Percentiles rank a stretch among this genome's conserved stretches.
phyloP scores from a whole-genome alignment of 2,113 vertebrate genomes.

The Plestiodon gilberti region DNA sequence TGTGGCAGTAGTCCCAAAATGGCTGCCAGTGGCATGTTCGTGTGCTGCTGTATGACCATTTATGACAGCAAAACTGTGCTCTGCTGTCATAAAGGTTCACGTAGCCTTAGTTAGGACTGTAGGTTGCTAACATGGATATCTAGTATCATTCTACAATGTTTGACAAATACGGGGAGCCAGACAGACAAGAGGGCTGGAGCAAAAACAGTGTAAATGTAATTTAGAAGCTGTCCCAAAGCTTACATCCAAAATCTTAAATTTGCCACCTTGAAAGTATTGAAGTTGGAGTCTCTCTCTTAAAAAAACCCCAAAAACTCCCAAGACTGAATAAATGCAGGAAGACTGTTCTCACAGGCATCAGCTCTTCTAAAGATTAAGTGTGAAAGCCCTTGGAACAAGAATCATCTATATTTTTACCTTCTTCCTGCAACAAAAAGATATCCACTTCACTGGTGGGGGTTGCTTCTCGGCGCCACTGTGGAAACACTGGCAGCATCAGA shows the following conservation, averaged over 20 bases:
- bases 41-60: too few relatives aligned
- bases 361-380: not conserved
- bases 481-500: slow-evolving; percentile 22
- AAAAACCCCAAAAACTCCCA: slow-evolving; percentile 7
- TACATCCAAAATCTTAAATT: slow-evolving; percentile 37
- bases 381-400: not conserved
- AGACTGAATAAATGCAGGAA: slow-evolving; percentile 28
- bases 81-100: too few relatives aligned
- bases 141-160: slow-evolving; percentile 1
- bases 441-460: not conserved
- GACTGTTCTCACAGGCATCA: slow-evolving; percentile 23
- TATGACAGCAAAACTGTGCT: too few relatives aligned
- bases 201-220: not conserved
- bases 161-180: not conserved
- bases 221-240: slow-evolving; percentile 33
- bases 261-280: slow-evolving; percentile 18
- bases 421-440: not conserved
- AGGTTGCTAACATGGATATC: not conserved
- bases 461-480: not conserved
- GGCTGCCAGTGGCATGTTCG: too few relatives aligned
- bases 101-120: too few relatives aligned
- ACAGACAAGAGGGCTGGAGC: not conserved
- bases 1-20: too few relatives aligned
- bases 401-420: slow-evolving; percentile 8
- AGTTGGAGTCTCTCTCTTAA: not conserved